Evolutionary conservation across 1,140 invertebrate genomes (phyloP), one percentile per base, ranked within the genome.

Genomic region (Teleogryllus occipitalis): DNA sequence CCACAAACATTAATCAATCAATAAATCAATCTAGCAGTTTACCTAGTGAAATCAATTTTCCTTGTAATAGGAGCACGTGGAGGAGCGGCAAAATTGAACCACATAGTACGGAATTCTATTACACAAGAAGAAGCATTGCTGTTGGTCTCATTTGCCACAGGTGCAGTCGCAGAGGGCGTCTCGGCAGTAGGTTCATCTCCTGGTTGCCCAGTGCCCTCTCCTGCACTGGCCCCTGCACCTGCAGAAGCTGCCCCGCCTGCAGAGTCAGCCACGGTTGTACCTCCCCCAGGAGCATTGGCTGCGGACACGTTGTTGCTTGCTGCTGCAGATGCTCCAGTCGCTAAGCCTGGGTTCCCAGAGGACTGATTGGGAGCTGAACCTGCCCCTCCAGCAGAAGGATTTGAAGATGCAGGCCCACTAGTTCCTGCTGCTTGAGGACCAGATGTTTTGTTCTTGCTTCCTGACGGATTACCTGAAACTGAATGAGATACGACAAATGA

Each of bases 31-130:
- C 27, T 39, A 39, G 1, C 27, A 39, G 5, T 82, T 82, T 87
- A 93, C 93, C 94, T 91, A 0, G 96, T 98, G 84, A 95, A 97
- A 86, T 98, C 97, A 80, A 98, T 97, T 88, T 98, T 98, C 76
- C 94, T 91, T 0, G 96, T 98, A 54, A 97, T 97, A 0, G 97
- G 96, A 18, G 96, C 95, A 81, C 95, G 91, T 0, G 97, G 97
- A 4, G 97, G 97, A 0, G 97, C 97, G 22, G 97, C 97, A 88
- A 98, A 98, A 85, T 98, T 98, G 82, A 98, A 97, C 97, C 97
- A 99, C 14, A 97, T 93, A 0, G 93, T 93, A 84, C 95, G 94
- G 8, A 98, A 87, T 84, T 98, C 94, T 74, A 98, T 93, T 3
- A 94, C 89, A 83, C 94, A 95, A 0, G 94, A 95, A 0, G 93